A percentile compares a stretch with the other conserved stretches of the same genome.
These are phyloP conservation scores for Syrrhaptes paradoxus DNA, from an alignment of 2,113 vertebrate species.

Conservation along the genomic window DNA sequence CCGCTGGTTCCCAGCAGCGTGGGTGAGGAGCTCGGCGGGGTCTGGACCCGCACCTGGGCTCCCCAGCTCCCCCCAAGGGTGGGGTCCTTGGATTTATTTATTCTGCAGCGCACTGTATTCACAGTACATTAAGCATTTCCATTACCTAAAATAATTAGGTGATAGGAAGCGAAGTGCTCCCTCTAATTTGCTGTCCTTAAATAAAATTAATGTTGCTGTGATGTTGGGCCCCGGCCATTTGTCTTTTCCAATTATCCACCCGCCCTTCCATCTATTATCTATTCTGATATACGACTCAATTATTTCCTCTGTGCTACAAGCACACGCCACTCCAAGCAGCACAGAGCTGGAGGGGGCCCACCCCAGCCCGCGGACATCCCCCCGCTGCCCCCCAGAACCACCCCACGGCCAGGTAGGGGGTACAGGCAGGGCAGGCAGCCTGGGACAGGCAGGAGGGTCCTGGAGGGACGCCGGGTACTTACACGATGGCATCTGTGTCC, in stretches of 20 bases:
- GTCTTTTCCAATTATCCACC: slow-evolving; percentile 80
- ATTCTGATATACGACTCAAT: slow-evolving; percentile 77
- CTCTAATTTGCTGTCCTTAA: slow-evolving; percentile 84
- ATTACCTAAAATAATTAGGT: slow-evolving; percentile 88
- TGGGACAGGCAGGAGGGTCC: not conserved
- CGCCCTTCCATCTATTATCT: slow-evolving; percentile 74
- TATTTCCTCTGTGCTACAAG: slow-evolving; percentile 53
- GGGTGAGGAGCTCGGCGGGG: not conserved
- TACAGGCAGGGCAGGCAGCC: not conserved
- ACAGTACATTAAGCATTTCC: slow-evolving; percentile 87
- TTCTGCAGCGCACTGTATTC: slow-evolving; percentile 75
- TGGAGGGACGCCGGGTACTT: slow-evolving; percentile 57
- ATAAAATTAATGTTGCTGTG: slow-evolving; percentile 83
- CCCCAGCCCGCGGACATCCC: fast-evolving
- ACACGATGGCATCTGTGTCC: slow-evolving; percentile 88
- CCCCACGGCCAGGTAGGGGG: not conserved
- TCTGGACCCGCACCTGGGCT: not conserved
- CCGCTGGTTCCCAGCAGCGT: fast-evolving
- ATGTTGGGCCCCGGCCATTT: slow-evolving; percentile 76
- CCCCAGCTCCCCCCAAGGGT: not conserved
- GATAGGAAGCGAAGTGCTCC: slow-evolving; percentile 77
- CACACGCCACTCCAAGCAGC: not conserved
- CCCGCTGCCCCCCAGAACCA: fast-evolving
- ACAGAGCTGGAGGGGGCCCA: not conserved
- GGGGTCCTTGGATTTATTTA: slow-evolving; percentile 68